phyloP scores from a whole-genome alignment of 2,888 invertebrate genomes.

The Cryptophagus acutangulus region DNA sequence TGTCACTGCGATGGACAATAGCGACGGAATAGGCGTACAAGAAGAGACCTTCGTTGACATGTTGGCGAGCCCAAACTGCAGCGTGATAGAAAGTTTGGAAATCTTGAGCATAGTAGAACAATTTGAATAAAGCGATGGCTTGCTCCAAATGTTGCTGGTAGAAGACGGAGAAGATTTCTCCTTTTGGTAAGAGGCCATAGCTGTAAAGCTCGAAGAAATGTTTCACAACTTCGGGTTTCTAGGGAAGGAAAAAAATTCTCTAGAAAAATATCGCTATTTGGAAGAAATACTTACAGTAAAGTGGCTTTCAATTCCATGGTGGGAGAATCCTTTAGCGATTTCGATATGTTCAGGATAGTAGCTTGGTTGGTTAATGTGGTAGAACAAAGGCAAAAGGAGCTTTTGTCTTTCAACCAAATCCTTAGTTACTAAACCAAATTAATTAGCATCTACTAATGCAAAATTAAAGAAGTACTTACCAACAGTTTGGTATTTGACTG shows the following conservation, averaged over 20 bases:
- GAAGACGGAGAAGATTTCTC: constrained; percentile 58
- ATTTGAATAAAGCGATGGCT: constrained; percentile 58
- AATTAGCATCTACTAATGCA: too few species aligned
- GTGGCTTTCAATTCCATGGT: constrained; percentile 55
- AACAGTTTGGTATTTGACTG: too few species aligned
- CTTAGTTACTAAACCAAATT: constrained; percentile 29
- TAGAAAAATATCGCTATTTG: neutral
- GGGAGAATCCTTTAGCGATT: constrained; percentile 55
- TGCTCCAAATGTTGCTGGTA: constrained; percentile 58
- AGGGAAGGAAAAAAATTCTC: constrained; percentile 24
- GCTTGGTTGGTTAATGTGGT: constrained; percentile 59
- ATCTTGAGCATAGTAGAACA: constrained; percentile 64
- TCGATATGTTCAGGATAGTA: constrained; percentile 51
- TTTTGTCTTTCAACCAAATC: constrained; percentile 27
- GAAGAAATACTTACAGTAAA: constrained; percentile 26
- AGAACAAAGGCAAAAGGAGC: constrained; percentile 54
- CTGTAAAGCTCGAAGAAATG: constrained; percentile 54
- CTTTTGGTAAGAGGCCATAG: constrained; percentile 55
- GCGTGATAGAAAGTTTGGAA: constrained; percentile 64
- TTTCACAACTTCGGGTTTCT: constrained; percentile 55
- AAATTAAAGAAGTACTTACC: too few species aligned
- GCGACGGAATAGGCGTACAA: constrained; percentile 59
- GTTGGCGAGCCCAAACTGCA: constrained; percentile 62
- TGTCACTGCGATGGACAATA: constrained; percentile 60
- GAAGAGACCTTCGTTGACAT: constrained; percentile 65